phyloP scores from a whole-genome alignment of 2,113 vertebrate species.

The Talpa occidentalis region DNA sequence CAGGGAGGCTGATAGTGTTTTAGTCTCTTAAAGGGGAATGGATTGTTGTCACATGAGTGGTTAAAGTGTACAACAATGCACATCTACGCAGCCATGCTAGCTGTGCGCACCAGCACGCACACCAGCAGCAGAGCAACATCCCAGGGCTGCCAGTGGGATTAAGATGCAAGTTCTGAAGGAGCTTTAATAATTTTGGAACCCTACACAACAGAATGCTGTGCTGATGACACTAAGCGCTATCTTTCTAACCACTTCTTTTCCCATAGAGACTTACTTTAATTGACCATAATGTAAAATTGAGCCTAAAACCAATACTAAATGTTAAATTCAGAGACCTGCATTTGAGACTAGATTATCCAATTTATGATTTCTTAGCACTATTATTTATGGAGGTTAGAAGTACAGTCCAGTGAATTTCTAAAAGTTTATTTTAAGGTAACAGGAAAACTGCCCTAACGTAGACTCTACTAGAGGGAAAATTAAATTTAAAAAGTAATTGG shows the following conservation, averaged over 20 bases:
- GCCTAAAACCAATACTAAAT: background rate
- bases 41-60: background rate
- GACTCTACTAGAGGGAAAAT: background rate
- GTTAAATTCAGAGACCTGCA: background rate
- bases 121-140: too few species aligned
- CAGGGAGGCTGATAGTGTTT: conserved; percentile 11
- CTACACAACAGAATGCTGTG: background rate
- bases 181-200: background rate
- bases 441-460: background rate
- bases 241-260: background rate
- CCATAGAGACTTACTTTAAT: background rate
- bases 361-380: background rate
- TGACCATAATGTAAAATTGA: background rate
- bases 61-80: background rate
- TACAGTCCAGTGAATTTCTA: conserved; percentile 4
- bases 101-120: background rate
- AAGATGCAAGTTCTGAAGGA: background rate
- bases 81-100: background rate
- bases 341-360: background rate
- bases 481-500: background rate
- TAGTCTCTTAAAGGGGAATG: background rate
- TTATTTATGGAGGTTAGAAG: background rate
- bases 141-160: background rate
- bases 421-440: conserved; percentile 36
- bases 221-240: background rate